These are phyloP conservation scores for Wasmannia auropunctata DNA, from an alignment of 1,140 invertebrate genomes.

Conservation along the genomic window DNA sequence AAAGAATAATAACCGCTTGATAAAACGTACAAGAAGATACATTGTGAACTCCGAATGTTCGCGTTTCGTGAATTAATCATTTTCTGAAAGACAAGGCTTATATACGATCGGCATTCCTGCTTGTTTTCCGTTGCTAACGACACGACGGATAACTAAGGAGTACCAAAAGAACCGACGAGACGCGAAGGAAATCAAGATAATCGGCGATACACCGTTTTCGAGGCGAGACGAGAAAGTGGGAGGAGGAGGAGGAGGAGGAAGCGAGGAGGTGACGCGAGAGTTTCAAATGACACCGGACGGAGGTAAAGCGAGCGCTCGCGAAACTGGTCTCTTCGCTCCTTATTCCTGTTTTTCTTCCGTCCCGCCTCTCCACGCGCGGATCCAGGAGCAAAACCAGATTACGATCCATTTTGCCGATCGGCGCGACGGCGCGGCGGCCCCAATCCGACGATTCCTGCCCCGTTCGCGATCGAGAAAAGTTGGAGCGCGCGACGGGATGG, in stretches of 20 bases:
- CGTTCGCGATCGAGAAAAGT: slow-evolving; percentile 60
- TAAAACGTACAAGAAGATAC: neutral
- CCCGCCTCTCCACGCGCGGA: neutral
- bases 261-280: slow-evolving; percentile 23
- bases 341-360: slow-evolving; percentile 40
- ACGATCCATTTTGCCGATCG: slow-evolving; percentile 61
- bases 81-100: neutral
- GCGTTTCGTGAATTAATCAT: neutral
- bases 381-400: slow-evolving; percentile 64
- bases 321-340: slow-evolving; percentile 45
- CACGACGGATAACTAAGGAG: neutral
- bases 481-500: neutral
- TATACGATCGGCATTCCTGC: neutral
- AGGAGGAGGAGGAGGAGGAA: neutral
- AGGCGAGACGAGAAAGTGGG: slow-evolving; percentile 1
- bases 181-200: slow-evolving; percentile 25
- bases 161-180: slow-evolving; percentile 47
- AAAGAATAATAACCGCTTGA: neutral
- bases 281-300: slow-evolving; percentile 43
- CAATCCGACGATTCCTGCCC: slow-evolving; percentile 44
- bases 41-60: neutral
- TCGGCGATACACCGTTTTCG: slow-evolving; percentile 13
- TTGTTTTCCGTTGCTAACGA: neutral
- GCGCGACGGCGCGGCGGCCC: neutral
- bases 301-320: slow-evolving; percentile 16